Evolutionary conservation across 1,140 invertebrate genomes (phyloP).

Genomic region (Medauroidea extradentata): DNA sequence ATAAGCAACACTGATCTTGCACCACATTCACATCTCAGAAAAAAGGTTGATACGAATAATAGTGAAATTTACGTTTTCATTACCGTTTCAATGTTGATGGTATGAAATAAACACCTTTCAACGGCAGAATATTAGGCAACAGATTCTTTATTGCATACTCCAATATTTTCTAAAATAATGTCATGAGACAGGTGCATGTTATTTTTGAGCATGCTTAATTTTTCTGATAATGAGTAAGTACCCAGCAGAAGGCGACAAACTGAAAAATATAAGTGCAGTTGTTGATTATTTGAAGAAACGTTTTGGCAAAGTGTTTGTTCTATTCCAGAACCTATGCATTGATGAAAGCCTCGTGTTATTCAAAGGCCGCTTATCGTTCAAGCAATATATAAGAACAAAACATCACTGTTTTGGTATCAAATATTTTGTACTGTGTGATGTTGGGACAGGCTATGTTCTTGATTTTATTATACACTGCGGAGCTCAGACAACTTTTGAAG

Average conservation of each 20-base stretch:
- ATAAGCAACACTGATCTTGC: neutral
- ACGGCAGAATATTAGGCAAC: constrained; percentile 23
- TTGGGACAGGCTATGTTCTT: constrained; percentile 14
- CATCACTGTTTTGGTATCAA: constrained; percentile 39
- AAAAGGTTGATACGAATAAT: neutral
- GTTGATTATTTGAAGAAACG: constrained; percentile 32
- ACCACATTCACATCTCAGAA: neutral
- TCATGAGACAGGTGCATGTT: constrained; percentile 7
- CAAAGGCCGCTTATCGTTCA: constrained; percentile 36
- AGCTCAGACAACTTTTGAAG: neutral
- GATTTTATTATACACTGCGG: constrained; percentile 17
- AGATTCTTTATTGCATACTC: constrained; percentile 10
- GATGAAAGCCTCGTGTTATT: constrained; percentile 30
- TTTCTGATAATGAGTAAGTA: constrained; percentile 18
- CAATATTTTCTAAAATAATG: constrained; percentile 21
- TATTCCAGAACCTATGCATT: too few relatives aligned
- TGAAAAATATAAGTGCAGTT: constrained; percentile 17
- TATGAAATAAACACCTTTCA: constrained; percentile 22
- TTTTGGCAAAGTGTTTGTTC: too few relatives aligned
- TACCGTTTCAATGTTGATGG: constrained; percentile 18
- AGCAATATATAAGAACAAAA: constrained; percentile 39
- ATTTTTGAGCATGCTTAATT: constrained; percentile 21
- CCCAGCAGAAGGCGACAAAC: neutral
- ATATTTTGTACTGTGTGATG: constrained; percentile 33
- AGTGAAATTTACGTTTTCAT: constrained; percentile 23